These are phyloP conservation scores for Pipa parva DNA, from an alignment of 2,113 vertebrate genomes.

Conservation along the genomic window DNA sequence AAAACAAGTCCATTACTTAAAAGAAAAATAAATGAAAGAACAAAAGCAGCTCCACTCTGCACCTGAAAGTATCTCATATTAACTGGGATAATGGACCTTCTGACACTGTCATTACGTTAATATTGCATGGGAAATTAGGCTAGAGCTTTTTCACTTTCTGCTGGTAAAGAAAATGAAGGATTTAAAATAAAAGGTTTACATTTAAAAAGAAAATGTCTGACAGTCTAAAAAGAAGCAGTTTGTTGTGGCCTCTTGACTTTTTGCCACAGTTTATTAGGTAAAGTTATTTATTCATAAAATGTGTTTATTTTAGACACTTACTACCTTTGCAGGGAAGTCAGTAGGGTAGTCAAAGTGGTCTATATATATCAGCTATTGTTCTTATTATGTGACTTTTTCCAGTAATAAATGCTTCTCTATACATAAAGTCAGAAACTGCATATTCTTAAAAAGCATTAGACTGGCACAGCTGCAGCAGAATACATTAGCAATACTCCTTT, in stretches of 20 bases:
- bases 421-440: conserved; percentile 19
- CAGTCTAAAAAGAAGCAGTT: too few relatives aligned
- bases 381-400: conserved; percentile 10
- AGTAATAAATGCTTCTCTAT: conserved; percentile 23
- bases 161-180: too few relatives aligned
- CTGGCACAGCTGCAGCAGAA: conserved; percentile 35
- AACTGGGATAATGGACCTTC: too few relatives aligned
- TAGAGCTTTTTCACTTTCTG: too few relatives aligned
- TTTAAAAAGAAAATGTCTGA: too few relatives aligned
- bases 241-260: neutral
- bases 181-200: too few relatives aligned
- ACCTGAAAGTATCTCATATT: too few relatives aligned
- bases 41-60: too few relatives aligned
- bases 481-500: conserved; percentile 40
- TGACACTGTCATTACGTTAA: too few relatives aligned
- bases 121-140: too few relatives aligned
- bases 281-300: conserved; percentile 19
- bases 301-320: conserved; percentile 8
- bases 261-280: neutral
- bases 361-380: conserved; percentile 10
- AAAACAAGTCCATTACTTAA: too few relatives aligned
- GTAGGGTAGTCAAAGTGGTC: conserved; percentile 9
- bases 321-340: neutral
- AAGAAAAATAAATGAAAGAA: too few relatives aligned
- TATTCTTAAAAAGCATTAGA: conserved; percentile 33